Conservation (phyloP, 2,113 vertebrate species). For the Dicerorhinus sumatrensis region DNA sequence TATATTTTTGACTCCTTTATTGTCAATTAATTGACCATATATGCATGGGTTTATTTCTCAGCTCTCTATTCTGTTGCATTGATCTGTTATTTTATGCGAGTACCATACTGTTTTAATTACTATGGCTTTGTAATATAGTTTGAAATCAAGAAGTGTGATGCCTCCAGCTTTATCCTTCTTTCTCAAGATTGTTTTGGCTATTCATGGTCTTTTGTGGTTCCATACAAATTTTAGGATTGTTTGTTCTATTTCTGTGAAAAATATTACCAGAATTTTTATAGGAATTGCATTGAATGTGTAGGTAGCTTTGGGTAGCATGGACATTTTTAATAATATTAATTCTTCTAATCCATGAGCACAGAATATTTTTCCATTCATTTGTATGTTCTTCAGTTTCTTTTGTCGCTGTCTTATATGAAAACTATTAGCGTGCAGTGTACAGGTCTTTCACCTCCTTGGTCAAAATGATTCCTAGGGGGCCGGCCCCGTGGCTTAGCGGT, state of each 20-base stretch:
- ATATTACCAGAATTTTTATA: neutral
- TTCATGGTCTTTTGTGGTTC: neutral
- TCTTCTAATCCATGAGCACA: neutral
- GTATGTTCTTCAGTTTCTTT: neutral
- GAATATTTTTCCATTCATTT: neutral
- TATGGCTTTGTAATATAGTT: neutral
- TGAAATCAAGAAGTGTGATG: neutral
- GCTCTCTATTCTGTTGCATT: neutral
- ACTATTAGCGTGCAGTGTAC: neutral
- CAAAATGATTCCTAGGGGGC: constrained; percentile 14
- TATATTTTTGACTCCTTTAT: neutral
- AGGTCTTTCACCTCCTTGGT: neutral
- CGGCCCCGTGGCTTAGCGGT: too few relatives aligned
- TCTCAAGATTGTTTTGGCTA: neutral
- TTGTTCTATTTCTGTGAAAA: neutral
- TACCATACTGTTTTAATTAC: neutral
- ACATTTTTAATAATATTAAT: neutral
- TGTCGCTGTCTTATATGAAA: neutral
- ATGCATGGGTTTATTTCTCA: neutral
- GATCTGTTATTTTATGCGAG: neutral
- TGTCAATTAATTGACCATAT: neutral
- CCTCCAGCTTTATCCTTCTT: neutral
- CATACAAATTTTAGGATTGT: neutral
- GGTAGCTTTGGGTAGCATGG: neutral
- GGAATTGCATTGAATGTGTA: neutral